phyloP scores from a whole-genome alignment of 2,113 vertebrate species.

The Myanophis thanlyinensis region DNA sequence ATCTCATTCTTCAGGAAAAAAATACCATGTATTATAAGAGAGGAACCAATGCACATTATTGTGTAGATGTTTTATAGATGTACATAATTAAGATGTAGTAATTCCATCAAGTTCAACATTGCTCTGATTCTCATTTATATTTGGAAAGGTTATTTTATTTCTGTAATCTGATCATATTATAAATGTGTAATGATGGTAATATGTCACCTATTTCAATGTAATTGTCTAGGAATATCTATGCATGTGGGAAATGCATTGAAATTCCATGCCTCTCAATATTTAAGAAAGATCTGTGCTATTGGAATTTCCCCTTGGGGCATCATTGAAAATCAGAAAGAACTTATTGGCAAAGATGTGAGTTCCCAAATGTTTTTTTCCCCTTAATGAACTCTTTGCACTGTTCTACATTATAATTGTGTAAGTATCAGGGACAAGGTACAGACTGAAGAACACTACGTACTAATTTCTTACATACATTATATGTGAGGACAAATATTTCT shows the following conservation, averaged over 20 bases:
- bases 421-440: neutral
- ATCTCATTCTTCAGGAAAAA: neutral
- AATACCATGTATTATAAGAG: neutral
- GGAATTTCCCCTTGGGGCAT: slow-evolving; percentile 93
- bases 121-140: neutral
- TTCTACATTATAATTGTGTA: neutral
- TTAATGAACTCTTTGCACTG: neutral
- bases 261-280: slow-evolving; percentile 77
- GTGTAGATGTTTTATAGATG: neutral
- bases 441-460: neutral
- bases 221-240: slow-evolving; percentile 82
- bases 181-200: neutral
- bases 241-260: slow-evolving; percentile 92
- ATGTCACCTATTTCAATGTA: neutral
- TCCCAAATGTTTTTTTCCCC: neutral
- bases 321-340: slow-evolving; percentile 90
- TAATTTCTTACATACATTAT: neutral
- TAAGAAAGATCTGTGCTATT: slow-evolving; percentile 87
- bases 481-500: neutral
- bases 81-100: neutral
- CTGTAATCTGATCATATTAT: neutral
- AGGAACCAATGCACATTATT: neutral
- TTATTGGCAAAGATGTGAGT: slow-evolving; percentile 92
- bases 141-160: neutral
- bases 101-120: neutral